Conservation (phyloP, 2,797 vertebrate genomes). For the Chromobotia macracanthus region DNA sequence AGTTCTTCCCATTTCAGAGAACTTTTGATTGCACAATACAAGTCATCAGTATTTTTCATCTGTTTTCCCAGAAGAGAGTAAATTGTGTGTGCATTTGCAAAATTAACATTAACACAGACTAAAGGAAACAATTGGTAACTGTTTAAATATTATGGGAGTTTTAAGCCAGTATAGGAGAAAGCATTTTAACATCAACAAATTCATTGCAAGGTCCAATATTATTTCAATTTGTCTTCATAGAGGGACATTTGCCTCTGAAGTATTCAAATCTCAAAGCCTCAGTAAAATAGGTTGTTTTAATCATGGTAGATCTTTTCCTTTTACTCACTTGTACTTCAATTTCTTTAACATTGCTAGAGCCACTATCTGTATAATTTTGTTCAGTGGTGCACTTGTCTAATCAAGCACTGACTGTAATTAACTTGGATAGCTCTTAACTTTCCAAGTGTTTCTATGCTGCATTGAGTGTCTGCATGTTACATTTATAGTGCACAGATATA, state of each 20-base stretch:
- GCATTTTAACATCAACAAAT: not conserved
- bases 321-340: constrained; percentile 16
- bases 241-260: not conserved
- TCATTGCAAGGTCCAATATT: not conserved
- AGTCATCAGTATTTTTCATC: too few relatives aligned
- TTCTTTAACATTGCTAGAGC: constrained; percentile 1
- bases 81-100: too few relatives aligned
- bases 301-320: constrained; percentile 3
- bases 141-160: too few relatives aligned
- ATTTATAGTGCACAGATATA: constrained; percentile 25
- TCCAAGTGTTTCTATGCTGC: constrained; percentile 19
- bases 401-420: constrained; percentile 49
- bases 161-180: not conserved
- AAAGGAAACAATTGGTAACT: too few relatives aligned
- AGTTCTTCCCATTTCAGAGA: too few relatives aligned
- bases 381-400: constrained; percentile 35
- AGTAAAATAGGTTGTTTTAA: constrained; percentile 61
- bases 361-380: constrained; percentile 38
- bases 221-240: not conserved
- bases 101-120: too few relatives aligned
- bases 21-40: too few relatives aligned
- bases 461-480: constrained; percentile 23
- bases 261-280: constrained; percentile 39
- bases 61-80: too few relatives aligned
- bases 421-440: constrained; percentile 40